Evolutionary conservation across 2,888 invertebrate genomes (phyloP), one percentile per base, ranked within the genome.

Genomic region (Heteromyza rotundicornis): DNA sequence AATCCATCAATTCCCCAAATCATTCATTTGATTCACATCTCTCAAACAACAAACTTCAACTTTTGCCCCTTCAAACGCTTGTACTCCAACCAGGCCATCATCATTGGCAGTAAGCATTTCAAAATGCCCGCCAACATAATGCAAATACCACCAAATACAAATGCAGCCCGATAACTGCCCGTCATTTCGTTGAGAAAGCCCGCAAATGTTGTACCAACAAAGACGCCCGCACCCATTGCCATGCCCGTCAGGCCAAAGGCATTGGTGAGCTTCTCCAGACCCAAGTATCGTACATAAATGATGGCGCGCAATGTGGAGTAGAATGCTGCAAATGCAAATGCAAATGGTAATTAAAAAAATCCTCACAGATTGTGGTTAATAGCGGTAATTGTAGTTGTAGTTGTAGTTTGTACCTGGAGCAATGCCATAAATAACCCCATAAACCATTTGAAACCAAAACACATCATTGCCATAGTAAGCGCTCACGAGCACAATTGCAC

Each of bases 251-350:
- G 81, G 17, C 93, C 93, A 80, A 92, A 92, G 22, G 91, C 90
- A 79, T 91, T 93, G 16, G 92, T 92, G 64, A 94, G 81, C 73
- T 89, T 89, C 65, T 91, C 89, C 67, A 93, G 82, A 0, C 93
- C 92, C 58, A 93, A 78, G 17, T 92, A 84, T 70, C 92, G 91
- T 7, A 92, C 92, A 60, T 92, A 86, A 57, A 94, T 86, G 56
- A 93, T 88, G 22, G 93, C 89, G 64, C 92, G 87, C 53, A 94
- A 82, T 0, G 92, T 89, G 8, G 91, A 88, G 77, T 89, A 91
- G 47, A 89, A 89, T 20, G 93, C 94, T 92, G 44, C 2, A 20
- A 82, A 58, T 14, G 14, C 10, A 40, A 10, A 40, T 10, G 7
- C 5, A 19, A 47, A 57, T 2, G 20, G 22, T 36, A 19, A 47